These are phyloP conservation scores for Abramis brama DNA, from an alignment of 2,113 vertebrate genomes.

Conservation along the genomic window DNA sequence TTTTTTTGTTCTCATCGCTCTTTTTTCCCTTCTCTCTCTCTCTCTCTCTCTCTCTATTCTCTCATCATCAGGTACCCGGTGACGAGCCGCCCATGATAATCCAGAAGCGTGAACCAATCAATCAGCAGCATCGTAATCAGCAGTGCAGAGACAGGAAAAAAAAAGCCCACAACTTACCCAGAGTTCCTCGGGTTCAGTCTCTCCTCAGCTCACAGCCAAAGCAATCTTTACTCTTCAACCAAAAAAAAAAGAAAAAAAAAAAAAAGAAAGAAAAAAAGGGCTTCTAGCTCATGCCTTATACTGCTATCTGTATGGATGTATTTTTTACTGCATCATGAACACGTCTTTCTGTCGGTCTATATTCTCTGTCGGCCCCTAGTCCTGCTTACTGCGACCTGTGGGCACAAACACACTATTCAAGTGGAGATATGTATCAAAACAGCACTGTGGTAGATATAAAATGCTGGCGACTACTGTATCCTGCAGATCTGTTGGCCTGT, in stretches of 20 bases:
- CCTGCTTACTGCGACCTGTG: conserved; percentile 78
- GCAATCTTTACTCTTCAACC: conserved; percentile 72
- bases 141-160: conserved; percentile 57
- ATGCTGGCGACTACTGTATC: conserved; percentile 88
- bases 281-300: conserved; percentile 51
- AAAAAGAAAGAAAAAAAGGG: background rate
- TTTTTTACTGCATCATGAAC: conserved; percentile 72
- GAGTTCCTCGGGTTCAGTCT: conserved; percentile 73
- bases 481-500: conserved; percentile 84
- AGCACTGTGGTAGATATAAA: conserved; percentile 82
- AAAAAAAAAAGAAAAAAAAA: conserved; percentile 65
- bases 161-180: conserved; percentile 79
- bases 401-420: conserved; percentile 72
- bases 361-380: conserved; percentile 65
- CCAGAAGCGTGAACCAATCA: conserved; percentile 81
- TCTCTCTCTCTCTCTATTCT: conserved; percentile 66
- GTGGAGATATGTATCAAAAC: conserved; percentile 82
- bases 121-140: conserved; percentile 82
- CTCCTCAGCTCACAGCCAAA: conserved; percentile 70
- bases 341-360: conserved; percentile 58
- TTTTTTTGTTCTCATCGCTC: conserved; percentile 31
- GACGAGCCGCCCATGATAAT: conserved; percentile 81
- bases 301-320: conserved; percentile 59
- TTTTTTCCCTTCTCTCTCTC: conserved; percentile 54
- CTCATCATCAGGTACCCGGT: conserved; percentile 84